Evolutionary conservation across 2,797 vertebrate species (phyloP), one percentile per base, ranked within the genome.

Genomic region (Sebastes wilsoni): DNA sequence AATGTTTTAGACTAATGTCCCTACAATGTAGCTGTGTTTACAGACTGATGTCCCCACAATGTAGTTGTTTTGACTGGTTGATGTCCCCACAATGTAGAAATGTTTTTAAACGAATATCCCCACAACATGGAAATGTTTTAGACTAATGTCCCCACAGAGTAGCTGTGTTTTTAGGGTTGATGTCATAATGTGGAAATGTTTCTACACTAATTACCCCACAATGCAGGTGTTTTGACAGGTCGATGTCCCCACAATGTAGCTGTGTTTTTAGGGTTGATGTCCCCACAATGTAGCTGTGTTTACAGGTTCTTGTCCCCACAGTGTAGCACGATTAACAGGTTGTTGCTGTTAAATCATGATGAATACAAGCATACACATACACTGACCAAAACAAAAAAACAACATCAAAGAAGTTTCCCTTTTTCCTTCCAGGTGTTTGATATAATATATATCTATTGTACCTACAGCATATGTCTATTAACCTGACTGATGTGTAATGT

Each of bases 401-500:
- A 30, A n/a, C 34, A 65, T 23, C 22, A 42, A 36, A 46, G 14
- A 46, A 46, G 42, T 46, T 46, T 46, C 0, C 16, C 34, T 16
- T 46, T 46, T 46, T 56, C 4, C 22, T 22, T 30, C 1, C 18
- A 20, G 30, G 55, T 54, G 34, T 58, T 7, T 68, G 6, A 20
- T 16, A 2, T 0, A 13, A 52, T 54, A 18, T 54, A n/a, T 22
- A 54, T 54, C 49, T 38, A 16, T 34, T 13, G 4, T 34, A 6
- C 71, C 66, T 86, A 55, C 80, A 73, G 46, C 55, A n/a, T 71
- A 54, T 75, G 52, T 52, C 14, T 61, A 59, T 70, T 59, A 61
- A 68, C 20, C 79, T 81, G 25, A 85, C 56, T 67, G 80, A 61
- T 67, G 42, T 46, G 42, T 46, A 18, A 46, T 88, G 68, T 89